phyloP scores from a whole-genome alignment of 1,140 invertebrate genomes.

The Triops cancriformis region DNA sequence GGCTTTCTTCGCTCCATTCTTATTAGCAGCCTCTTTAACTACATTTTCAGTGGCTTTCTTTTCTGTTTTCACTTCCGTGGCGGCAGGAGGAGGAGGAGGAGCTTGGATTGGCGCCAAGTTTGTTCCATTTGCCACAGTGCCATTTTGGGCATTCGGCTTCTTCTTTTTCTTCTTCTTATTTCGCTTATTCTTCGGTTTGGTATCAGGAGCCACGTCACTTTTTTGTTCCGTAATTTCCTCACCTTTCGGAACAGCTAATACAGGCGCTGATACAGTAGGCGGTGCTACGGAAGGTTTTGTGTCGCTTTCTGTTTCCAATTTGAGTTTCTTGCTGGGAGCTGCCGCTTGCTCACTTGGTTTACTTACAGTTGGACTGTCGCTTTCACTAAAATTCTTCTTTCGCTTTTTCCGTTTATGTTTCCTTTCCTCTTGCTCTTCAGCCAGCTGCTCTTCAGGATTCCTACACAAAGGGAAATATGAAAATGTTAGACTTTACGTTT shows the following conservation, averaged over 20 bases:
- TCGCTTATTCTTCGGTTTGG: constrained; percentile 8
- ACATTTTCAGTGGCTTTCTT: constrained; percentile 34
- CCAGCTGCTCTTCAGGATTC: constrained; percentile 20
- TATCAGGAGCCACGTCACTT: not conserved
- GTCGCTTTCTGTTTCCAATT: constrained; percentile 32
- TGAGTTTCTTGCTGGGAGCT: constrained; percentile 29
- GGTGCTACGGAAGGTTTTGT: constrained; percentile 29
- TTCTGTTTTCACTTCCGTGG: constrained; percentile 33
- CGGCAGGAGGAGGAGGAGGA: constrained; percentile 31
- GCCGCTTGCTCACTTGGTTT: constrained; percentile 24
- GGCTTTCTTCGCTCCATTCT: constrained; percentile 22
- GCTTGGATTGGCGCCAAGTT: constrained; percentile 32
- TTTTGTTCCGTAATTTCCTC: constrained; percentile 15
- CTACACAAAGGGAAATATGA: not conserved
- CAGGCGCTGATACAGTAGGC: not conserved
- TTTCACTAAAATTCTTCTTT: constrained; percentile 25
- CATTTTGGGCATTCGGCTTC: constrained; percentile 32
- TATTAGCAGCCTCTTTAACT: not conserved
- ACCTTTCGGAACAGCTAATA: not conserved
- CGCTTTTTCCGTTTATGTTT: constrained; percentile 27
- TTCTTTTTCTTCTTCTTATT: constrained; percentile 32
- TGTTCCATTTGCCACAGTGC: constrained; percentile 22
- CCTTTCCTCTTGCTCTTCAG: constrained; percentile 28
- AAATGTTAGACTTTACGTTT: not conserved
- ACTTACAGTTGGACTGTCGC: constrained; percentile 23